Evolutionary conservation across 2,113 vertebrate species (phyloP), one percentile per base, ranked within the genome.

Genomic region (Channa argus): DNA sequence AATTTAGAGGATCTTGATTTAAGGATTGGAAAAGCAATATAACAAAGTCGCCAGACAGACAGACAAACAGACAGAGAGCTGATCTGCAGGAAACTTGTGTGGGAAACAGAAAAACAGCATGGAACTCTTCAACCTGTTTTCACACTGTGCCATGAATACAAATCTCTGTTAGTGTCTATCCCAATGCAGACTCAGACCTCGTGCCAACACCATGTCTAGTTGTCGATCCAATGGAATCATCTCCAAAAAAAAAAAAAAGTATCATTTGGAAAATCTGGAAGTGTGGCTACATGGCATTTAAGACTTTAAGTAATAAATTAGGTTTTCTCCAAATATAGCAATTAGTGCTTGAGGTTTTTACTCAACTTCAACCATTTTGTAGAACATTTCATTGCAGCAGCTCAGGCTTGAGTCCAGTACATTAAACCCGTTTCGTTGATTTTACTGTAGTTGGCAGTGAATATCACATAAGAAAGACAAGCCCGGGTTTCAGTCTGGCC

Each of bases 121-220:
- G 58, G 70, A 59, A 61, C 62, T 82, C 58, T 71, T 14, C 10
- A 54, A 66, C 63, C 70, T 79, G 54, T 33, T 74, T 61, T 79
- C 69, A 58, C 72, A 33, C 44, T 62, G 67, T 73, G 79, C 55
- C 71, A 67, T 77, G 80, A 74, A 85, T 83, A 85, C 79, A 77
- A 83, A 81, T 39, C 77, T 43, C n/a, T 55, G 55, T 85, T 72
- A 64, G 70, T 73, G 71, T 82, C 24, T 24, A 24, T 24, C 24
- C 78, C 46, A 44, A 4, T 74, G 76, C 51, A 63, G 53, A 68
- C 37, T 38, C n/a, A 69, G 56, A 61, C 67, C 62, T 33, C 12
- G 67, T 34, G 47, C 53, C 43, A 71, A 76, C 47, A 56, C 12
- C 51, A 81, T n/a, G 11, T 47, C 38, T 2, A 13, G 59, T 39